Evolutionary conservation across 2,797 vertebrate species (phyloP), one percentile per base, ranked within the genome.

Genomic region (Catamblyrhynchus diadema): DNA sequence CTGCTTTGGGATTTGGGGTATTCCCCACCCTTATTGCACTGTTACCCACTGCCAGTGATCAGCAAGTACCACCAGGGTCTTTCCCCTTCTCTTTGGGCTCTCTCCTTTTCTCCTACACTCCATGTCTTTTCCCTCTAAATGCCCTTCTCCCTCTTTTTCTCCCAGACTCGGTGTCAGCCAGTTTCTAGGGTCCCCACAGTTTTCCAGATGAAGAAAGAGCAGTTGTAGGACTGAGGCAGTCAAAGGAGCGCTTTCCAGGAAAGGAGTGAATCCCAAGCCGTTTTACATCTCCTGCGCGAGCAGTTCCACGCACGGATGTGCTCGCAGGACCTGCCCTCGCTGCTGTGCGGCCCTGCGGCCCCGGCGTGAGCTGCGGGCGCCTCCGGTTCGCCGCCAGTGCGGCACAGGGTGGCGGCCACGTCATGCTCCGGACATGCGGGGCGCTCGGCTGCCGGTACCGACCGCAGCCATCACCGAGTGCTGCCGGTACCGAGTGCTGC

Each of bases 221-320:
- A 11, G 1, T 1, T 2, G 12, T 2, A 0, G 2, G 27, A 5
- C 35, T 0, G 51, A 28, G 35, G 15, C 0, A 9, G 54, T 9
- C 16, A 12, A 5, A 51, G 57, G 41, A 35, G 64, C 16, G 9
- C 42, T 12, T 77, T 48, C 59, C 50, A 8, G 64, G 37, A 27
- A 22, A 35, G 60, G 3, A n/a, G 17, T 0, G 73, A 32, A 23
- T 42, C 65, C 57, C 57, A 6, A 42, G 15, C 30, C 30, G 0
- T 25, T 60, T 10, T 0, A 1, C 25, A 7, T 6, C 32, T 21
- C 37, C 15, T 0, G 0, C 0, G 23, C 0, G 60, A 33, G 51
- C 6, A 7, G 30, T 24, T 65, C 5, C 3, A 2, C 23, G 24
- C 16, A 0, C 6, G 2, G 7, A 0, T 0, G 24, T 0, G 41